These are phyloP conservation scores for Stegophylla sp. DNA, from an alignment of 2,888 invertebrate species.

Conservation along the genomic window DNA sequence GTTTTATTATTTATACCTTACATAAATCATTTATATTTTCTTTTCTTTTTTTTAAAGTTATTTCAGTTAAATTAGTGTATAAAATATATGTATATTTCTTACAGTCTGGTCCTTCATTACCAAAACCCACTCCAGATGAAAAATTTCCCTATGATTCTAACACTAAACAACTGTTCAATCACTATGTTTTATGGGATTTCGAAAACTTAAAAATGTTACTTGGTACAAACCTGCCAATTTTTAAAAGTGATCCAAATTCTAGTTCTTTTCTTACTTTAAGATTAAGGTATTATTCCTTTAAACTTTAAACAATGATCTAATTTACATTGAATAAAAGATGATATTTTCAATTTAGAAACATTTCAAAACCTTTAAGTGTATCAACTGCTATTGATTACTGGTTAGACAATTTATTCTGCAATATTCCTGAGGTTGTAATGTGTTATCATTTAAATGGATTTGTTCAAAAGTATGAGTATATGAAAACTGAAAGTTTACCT, in stretches of 20 bases:
- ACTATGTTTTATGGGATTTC: constrained; percentile 92
- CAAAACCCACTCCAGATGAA: constrained; percentile 76
- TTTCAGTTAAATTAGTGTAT: constrained; percentile 5
- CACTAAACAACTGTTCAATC: constrained; percentile 77
- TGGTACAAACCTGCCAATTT: constrained; percentile 93
- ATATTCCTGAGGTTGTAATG: constrained; percentile 95
- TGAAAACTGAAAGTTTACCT: constrained; percentile 93
- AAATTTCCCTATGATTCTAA: constrained; percentile 74
- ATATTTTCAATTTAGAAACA: constrained; percentile 68
- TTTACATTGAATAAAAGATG: background rate
- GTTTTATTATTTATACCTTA: background rate
- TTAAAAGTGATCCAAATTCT: constrained; percentile 88
- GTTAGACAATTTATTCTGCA: constrained; percentile 96
- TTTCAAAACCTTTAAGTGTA: constrained; percentile 88
- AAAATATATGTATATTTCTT: background rate
- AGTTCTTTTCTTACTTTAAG: constrained; percentile 79
- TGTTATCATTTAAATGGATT: constrained; percentile 90
- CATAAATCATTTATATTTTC: background rate
- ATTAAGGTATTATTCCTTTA: constrained; percentile 67
- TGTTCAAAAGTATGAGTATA: constrained; percentile 89
- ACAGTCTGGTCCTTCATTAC: constrained; percentile 69
- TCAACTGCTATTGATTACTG: constrained; percentile 91
- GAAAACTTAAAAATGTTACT: constrained; percentile 95
- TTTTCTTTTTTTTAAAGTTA: background rate
- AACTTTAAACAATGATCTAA: background rate